Conservation (phyloP, 2,113 vertebrate genomes). For the Aldabrachelys gigantea region DNA sequence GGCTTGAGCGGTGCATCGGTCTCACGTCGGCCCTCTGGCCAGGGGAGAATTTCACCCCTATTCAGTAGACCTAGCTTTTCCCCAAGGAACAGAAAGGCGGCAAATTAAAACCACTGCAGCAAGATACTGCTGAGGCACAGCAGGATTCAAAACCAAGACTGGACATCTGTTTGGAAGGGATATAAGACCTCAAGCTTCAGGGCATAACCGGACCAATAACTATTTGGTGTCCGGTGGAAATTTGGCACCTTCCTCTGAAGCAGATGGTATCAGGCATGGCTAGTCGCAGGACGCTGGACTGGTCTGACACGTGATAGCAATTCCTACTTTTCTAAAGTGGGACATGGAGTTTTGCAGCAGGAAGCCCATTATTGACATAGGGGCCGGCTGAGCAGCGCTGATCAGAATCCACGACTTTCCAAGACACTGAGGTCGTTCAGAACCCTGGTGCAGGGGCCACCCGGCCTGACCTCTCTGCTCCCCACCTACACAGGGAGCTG, state of each 20-base stretch:
- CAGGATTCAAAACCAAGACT: neutral
- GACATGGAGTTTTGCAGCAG: neutral
- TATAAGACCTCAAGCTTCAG: neutral
- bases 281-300: neutral
- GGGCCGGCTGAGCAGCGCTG: neutral
- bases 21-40: neutral
- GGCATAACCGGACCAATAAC: too few relatives aligned
- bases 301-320: accelerated
- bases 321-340: neutral
- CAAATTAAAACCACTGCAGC: neutral
- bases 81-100: neutral
- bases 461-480: neutral
- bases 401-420: neutral
- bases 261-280: neutral
- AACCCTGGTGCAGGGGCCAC: too few relatives aligned
- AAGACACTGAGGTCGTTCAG: too few relatives aligned
- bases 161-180: neutral
- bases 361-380: neutral
- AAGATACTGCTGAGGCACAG: too few relatives aligned
- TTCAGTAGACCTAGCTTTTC: neutral
- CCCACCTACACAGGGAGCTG: neutral
- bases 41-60: neutral
- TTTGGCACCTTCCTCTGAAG: neutral
- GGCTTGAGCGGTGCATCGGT: neutral
- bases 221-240: neutral